Conservation (phyloP, 2,797 vertebrate genomes). For the Poecilia wingei region DNA sequence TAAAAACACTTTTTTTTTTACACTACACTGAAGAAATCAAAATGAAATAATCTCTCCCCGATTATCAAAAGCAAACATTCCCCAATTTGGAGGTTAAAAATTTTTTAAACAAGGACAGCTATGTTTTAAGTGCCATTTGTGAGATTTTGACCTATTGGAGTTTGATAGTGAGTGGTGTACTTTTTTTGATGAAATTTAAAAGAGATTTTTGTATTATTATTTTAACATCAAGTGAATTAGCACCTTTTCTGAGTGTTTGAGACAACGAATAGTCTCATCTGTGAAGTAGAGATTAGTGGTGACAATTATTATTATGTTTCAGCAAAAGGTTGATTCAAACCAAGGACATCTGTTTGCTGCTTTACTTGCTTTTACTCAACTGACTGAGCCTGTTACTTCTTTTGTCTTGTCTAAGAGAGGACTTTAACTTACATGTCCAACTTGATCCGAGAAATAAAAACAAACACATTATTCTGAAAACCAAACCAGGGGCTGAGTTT, state of each 20-base stretch:
- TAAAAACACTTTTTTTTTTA: slow-evolving; percentile 40
- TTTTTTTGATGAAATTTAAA: not conserved
- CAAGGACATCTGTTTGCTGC: slow-evolving; percentile 22
- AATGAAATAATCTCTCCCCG: slow-evolving; percentile 26
- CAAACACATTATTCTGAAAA: slow-evolving; percentile 35
- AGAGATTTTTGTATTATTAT: slow-evolving; percentile 3
- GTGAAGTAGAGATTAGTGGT: slow-evolving; percentile 29
- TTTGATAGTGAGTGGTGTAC: slow-evolving; percentile 15
- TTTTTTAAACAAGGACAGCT: slow-evolving; percentile 11
- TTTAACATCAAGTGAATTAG: slow-evolving; percentile 11
- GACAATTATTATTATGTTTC: slow-evolving; percentile 34
- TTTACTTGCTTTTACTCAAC: slow-evolving; percentile 11
- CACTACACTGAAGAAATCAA: slow-evolving; percentile 43
- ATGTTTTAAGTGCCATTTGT: slow-evolving; percentile 34
- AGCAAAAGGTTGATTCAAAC: slow-evolving; percentile 27
- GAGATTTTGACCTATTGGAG: slow-evolving; percentile 30
- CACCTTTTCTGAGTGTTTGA: slow-evolving; percentile 5
- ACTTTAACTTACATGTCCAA: slow-evolving; percentile 21
- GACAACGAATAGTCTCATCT: slow-evolving; percentile 14
- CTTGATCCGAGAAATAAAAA: slow-evolving; percentile 29
- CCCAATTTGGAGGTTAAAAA: slow-evolving; percentile 12
- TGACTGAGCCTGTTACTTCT: not conserved
- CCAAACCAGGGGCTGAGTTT: slow-evolving; percentile 55
- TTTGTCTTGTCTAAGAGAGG: slow-evolving; percentile 14
- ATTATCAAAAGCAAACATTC: slow-evolving; percentile 19